Conservation (phyloP, 2,888 invertebrate species). For the Pilophorus perplexus region DNA sequence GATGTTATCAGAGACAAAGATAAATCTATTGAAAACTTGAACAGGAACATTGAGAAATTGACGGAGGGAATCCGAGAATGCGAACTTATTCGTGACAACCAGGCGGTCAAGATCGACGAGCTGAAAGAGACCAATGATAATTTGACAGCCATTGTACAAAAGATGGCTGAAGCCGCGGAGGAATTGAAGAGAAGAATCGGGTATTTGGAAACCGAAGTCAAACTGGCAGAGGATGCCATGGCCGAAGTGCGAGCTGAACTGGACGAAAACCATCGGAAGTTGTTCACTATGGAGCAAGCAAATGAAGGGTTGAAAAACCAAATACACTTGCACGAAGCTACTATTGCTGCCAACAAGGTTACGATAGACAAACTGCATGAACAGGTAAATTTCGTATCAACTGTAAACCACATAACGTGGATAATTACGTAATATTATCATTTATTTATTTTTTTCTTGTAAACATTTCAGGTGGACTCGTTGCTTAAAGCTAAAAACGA, state of each 20-base stretch:
- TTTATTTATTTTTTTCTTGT: no score
- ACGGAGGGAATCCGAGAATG: not conserved
- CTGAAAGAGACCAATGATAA: slow-evolving; percentile 33
- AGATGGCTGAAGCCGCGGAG: not conserved
- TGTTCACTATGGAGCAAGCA: not conserved
- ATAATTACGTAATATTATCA: no score
- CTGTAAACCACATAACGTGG: no score
- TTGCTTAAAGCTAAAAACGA: slow-evolving; percentile 2
- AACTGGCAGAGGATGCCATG: not conserved
- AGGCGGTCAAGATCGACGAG: not conserved
- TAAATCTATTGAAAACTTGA: slow-evolving; percentile 1
- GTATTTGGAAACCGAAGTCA: not conserved
- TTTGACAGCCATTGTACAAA: not conserved
- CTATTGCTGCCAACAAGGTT: not conserved
- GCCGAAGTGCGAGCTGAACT: not conserved
- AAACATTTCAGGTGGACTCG: no score
- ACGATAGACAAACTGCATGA: not conserved
- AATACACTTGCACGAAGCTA: not conserved
- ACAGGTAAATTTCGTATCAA: no score
- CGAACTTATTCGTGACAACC: not conserved
- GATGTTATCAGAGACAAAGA: no score
- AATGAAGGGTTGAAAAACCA: not conserved
- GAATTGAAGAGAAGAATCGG: slow-evolving; percentile 5
- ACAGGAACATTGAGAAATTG: slow-evolving; percentile 12
- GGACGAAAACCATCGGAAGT: not conserved